Evolutionary conservation across 2,113 vertebrate species (phyloP).

Genomic region (Machaerirhynchus nigripectus): DNA sequence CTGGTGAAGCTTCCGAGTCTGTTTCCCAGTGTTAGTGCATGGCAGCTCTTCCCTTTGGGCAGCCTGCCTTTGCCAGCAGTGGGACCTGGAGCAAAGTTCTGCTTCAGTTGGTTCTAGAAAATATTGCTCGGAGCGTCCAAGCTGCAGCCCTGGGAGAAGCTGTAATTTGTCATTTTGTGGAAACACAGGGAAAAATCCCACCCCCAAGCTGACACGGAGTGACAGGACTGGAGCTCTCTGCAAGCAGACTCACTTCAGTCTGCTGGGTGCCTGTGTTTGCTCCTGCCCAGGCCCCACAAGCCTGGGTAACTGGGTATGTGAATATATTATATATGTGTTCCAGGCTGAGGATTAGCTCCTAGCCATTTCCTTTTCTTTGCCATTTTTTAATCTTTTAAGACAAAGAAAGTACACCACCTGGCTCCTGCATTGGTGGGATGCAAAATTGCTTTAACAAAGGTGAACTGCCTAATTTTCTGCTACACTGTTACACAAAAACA

Average conservation of each 20-base stretch:
- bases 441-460: slow-evolving; percentile 53
- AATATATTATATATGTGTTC: not conserved
- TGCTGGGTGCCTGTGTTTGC: not conserved
- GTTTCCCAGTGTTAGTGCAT: not conserved
- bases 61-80: not conserved
- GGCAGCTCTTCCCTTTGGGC: not conserved
- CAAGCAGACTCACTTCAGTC: not conserved
- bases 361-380: not conserved
- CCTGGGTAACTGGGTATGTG: not conserved
- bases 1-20: not conserved
- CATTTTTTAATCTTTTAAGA: slow-evolving; percentile 64
- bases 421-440: slow-evolving; percentile 34
- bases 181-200: not conserved
- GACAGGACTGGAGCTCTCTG: not conserved
- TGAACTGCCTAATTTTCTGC: slow-evolving; percentile 64
- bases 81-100: not conserved
- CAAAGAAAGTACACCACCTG: slow-evolving; percentile 66
- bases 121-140: not conserved
- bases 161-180: not conserved
- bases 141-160: not conserved
- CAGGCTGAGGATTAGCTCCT: slow-evolving; percentile 9
- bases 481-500: slow-evolving; percentile 47
- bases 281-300: not conserved
- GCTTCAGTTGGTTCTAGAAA: not conserved
- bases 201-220: not conserved